A percentile compares a stretch with the other conserved stretches of the same genome.
These are phyloP conservation scores for Thinocorus orbignyianus DNA, from an alignment of 2,113 vertebrate species.

Conservation along the genomic window DNA sequence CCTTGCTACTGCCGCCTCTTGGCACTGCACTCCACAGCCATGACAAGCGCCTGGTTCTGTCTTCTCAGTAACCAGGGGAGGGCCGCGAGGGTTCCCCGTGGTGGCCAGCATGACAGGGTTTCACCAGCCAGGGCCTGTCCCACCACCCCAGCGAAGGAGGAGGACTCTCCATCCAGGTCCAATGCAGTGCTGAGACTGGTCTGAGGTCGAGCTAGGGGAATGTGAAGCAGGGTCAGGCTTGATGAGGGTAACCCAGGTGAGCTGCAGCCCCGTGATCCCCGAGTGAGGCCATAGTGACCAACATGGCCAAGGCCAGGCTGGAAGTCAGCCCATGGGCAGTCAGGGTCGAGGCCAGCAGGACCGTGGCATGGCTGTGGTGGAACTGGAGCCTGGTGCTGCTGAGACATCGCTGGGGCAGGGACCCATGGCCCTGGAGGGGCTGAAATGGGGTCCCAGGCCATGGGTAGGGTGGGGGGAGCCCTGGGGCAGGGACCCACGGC, in stretches of 20 bases:
- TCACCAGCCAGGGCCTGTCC: not conserved
- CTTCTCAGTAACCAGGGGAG: not conserved
- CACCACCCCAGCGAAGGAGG: not conserved
- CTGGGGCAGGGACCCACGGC: not conserved
- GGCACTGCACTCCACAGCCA: not conserved
- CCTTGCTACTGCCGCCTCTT: not conserved
- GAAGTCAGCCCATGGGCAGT: not conserved
- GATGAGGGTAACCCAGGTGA: not conserved
- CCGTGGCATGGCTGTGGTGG: not conserved
- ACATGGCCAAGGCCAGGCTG: not conserved
- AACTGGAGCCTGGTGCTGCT: not conserved
- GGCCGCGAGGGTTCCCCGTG: fast-evolving
- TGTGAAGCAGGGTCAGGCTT: fast-evolving
- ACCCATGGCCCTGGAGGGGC: not conserved
- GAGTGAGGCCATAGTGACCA: fast-evolving
- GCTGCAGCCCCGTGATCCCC: fast-evolving
- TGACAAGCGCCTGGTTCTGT: not conserved
- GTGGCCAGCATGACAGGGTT: too few species aligned
- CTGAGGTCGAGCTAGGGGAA: not conserved
- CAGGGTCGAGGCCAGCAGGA: not conserved
- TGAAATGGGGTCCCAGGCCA: not conserved
- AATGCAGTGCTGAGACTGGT: fast-evolving
- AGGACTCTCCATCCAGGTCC: fast-evolving
- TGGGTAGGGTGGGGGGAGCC: not conserved
- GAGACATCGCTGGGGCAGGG: fast-evolving